Conservation (phyloP, 2,797 vertebrate species). For the Bradypodion ventrale region DNA sequence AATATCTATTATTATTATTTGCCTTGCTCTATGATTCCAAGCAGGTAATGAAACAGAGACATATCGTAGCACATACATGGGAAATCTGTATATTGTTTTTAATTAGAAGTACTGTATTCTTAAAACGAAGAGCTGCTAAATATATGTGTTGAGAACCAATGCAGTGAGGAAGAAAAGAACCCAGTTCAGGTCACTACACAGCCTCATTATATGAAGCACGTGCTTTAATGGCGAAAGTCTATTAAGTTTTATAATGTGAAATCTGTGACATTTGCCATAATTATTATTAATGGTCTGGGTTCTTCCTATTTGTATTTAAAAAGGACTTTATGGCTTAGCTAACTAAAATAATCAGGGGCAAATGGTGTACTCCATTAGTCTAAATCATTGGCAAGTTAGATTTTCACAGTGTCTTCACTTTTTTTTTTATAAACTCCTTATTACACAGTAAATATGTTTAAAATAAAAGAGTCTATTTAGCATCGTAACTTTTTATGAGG, state of each 20-base stretch:
- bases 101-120: neutral
- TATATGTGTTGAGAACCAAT: slow-evolving; percentile 17
- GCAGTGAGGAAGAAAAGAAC: slow-evolving; percentile 10
- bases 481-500: neutral
- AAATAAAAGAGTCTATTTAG: slow-evolving; percentile 9
- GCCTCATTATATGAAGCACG: slow-evolving; percentile 60
- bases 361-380: slow-evolving; percentile 50
- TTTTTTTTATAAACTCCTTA: slow-evolving; percentile 7
- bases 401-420: slow-evolving; percentile 16
- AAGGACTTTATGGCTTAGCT: slow-evolving; percentile 58
- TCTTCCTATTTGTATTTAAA: slow-evolving; percentile 62
- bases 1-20: neutral
- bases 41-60: neutral
- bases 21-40: neutral
- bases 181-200: slow-evolving; percentile 54
- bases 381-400: slow-evolving; percentile 35
- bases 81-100: slow-evolving; percentile 11
- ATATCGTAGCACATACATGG: neutral
- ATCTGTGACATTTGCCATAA: slow-evolving; percentile 71
- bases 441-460: slow-evolving; percentile 34
- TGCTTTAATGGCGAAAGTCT: slow-evolving; percentile 62
- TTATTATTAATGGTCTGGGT: slow-evolving; percentile 65
- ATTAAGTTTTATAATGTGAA: slow-evolving; percentile 69
- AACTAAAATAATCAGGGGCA: slow-evolving; percentile 57
- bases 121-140: slow-evolving; percentile 3